Conservation (phyloP, 2,113 vertebrate genomes). For the Antechinus flavipes region DNA sequence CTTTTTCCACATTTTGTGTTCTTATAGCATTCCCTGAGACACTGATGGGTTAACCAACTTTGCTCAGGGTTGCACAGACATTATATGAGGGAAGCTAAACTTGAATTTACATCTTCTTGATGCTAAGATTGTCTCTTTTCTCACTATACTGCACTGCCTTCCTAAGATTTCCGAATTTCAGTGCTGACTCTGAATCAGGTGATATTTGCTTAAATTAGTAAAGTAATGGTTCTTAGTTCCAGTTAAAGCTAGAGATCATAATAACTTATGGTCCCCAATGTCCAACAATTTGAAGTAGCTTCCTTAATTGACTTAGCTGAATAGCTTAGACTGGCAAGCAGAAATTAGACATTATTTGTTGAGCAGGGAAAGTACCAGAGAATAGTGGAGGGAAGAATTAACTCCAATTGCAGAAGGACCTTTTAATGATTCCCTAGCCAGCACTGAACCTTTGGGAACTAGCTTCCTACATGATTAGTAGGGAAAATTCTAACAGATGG, state of each 20-base stretch:
- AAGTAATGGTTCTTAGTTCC: constrained; percentile 57
- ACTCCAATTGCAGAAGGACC: constrained; percentile 1
- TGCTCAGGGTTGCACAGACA: not conserved
- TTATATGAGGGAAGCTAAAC: not conserved
- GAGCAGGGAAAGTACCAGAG: constrained; percentile 23
- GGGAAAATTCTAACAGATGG: constrained; percentile 49
- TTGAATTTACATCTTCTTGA: not conserved
- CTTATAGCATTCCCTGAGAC: not conserved
- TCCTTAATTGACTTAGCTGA: constrained; percentile 20
- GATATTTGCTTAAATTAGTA: constrained; percentile 56
- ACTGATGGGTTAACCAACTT: not conserved
- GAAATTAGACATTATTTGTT: constrained; percentile 40
- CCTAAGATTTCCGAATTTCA: constrained; percentile 37
- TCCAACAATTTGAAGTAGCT: constrained; percentile 47
- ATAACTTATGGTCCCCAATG: constrained; percentile 9
- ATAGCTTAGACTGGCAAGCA: constrained; percentile 50
- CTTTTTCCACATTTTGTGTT: not conserved
- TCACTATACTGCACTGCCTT: not conserved
- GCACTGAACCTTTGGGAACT: constrained; percentile 43
- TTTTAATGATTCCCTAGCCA: constrained; percentile 27
- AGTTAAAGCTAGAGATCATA: constrained; percentile 25
- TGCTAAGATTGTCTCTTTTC: not conserved
- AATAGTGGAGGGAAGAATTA: constrained; percentile 22
- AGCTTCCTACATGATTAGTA: constrained; percentile 22
- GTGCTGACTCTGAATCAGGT: constrained; percentile 33